A percentile compares a stretch with the other conserved stretches of the same genome.
phyloP scores from a whole-genome alignment of 2,113 vertebrate species.

The Phylloscopus whistleri region DNA sequence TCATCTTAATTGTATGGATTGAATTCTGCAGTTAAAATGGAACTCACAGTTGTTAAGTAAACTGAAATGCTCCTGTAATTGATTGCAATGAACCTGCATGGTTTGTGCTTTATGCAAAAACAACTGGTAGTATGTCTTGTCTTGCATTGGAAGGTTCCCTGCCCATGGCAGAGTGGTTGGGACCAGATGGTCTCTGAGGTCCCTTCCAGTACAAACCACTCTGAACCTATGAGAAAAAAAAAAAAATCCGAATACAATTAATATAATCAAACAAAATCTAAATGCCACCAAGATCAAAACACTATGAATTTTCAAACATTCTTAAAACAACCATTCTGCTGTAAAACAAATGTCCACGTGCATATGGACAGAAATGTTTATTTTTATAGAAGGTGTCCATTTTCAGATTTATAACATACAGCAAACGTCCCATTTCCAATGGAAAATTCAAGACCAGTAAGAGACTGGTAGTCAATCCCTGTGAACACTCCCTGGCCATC shows the following conservation, averaged over 20 bases:
- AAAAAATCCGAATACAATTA: background rate
- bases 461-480: background rate
- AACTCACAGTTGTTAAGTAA: background rate
- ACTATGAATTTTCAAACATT: background rate
- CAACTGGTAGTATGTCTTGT: background rate
- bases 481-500: background rate
- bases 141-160: background rate
- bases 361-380: accelerated
- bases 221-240: background rate
- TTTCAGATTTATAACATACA: background rate
- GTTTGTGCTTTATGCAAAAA: background rate
- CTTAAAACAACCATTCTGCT: background rate
- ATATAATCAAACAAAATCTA: background rate
- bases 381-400: background rate
- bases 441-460: background rate
- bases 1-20: background rate
- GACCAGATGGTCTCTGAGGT: background rate
- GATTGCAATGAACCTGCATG: background rate
- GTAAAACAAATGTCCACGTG: background rate
- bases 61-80: background rate
- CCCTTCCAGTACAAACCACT: background rate
- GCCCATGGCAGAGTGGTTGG: background rate
- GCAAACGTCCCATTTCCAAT: background rate
- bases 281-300: background rate
- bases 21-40: background rate